Evolutionary conservation across 1,140 invertebrate genomes (phyloP).

Genomic region (Drosophila parvula): DNA sequence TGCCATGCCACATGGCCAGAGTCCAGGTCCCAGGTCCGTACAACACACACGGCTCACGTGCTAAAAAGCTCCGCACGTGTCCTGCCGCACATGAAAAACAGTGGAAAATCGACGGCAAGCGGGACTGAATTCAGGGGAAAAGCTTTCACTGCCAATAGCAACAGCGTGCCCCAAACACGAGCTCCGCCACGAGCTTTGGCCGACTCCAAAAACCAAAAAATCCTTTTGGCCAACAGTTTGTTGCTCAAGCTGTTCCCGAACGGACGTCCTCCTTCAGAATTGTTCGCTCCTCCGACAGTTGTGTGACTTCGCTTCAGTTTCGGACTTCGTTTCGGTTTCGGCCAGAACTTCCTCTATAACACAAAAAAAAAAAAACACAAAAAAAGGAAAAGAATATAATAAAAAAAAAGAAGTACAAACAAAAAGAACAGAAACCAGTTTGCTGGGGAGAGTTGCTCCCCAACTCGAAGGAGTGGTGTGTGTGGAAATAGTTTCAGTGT

Average conservation of each 20-base stretch:
- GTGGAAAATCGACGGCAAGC: not conserved
- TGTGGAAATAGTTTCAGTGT: slow-evolving; percentile 29
- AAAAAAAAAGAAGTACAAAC: slow-evolving; percentile 14
- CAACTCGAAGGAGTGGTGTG: slow-evolving; percentile 27
- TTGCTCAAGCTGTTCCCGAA: slow-evolving; percentile 71
- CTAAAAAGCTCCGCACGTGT: slow-evolving; percentile 72
- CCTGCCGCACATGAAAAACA: slow-evolving; percentile 31
- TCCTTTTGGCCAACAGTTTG: slow-evolving; percentile 69
- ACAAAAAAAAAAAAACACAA: slow-evolving; percentile 18
- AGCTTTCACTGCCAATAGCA: slow-evolving; percentile 61
- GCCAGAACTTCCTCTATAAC: slow-evolving; percentile 25
- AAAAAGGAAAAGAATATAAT: slow-evolving; percentile 13
- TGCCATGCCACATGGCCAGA: slow-evolving; percentile 38
- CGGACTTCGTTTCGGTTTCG: slow-evolving; percentile 33
- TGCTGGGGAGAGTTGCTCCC: slow-evolving; percentile 30
- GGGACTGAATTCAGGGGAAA: not conserved
- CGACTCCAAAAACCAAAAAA: slow-evolving; percentile 49
- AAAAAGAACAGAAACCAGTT: slow-evolving; percentile 18
- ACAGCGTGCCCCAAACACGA: slow-evolving; percentile 69
- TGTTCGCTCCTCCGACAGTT: slow-evolving; percentile 16
- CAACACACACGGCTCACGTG: slow-evolving; percentile 47
- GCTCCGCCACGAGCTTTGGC: slow-evolving; percentile 61
- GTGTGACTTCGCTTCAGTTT: slow-evolving; percentile 33
- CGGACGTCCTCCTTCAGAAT: slow-evolving; percentile 59
- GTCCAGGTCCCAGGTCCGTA: slow-evolving; percentile 25